Base-by-base conservation (phyloP, 1,140 invertebrate genomes). In the Drosophila azteca region DNA sequence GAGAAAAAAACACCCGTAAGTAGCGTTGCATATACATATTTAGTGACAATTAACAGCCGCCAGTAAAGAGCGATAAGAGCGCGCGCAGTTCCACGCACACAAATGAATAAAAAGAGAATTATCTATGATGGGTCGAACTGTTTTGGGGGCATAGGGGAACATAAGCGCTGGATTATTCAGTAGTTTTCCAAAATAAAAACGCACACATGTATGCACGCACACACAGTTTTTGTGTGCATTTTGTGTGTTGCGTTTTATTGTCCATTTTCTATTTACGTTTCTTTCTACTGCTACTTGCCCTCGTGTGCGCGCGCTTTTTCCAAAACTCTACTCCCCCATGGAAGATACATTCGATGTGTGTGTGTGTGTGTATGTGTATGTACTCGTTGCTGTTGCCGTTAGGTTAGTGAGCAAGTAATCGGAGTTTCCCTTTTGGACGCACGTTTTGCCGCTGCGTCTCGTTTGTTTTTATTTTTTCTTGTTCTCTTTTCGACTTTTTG, bases 401-500 rank as follows among this genome's bases (percentile, higher is more conserved):
- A 63, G 39, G 9, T 57, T 48, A 55, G 41, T 49, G 20, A 48
- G 26, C 48, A 65, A 64, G 65, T 60, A 69, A 61, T 88, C 70
- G 66, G 64, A 55, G 35, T 52, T 61, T 79, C 65, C 53, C 62
- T 68, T 83, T 88, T 77, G 64, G 43, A 41, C 44, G 66, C 76
- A 79, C 76, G 68, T 88, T 88, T 79, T 77, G 68, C 76, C 76
- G 76, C 71, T 60, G 79, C 79, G 76, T 79, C 84, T 88, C 83
- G 83, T 88, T 88, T 79, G 82, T 88, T 88, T 88, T 88, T 88
- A 87, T 88, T 88, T 89, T 88, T 87, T 39, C 79, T 79, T 76
- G 66, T 87, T 88, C 77, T 73, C 65, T 85, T 85, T 81, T 85
- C 57, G 81, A 85, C 81, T 85, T 88, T 85, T 88, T 88, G 81